Conservation (phyloP, 2,888 invertebrate genomes). For the Tipula helvola region DNA sequence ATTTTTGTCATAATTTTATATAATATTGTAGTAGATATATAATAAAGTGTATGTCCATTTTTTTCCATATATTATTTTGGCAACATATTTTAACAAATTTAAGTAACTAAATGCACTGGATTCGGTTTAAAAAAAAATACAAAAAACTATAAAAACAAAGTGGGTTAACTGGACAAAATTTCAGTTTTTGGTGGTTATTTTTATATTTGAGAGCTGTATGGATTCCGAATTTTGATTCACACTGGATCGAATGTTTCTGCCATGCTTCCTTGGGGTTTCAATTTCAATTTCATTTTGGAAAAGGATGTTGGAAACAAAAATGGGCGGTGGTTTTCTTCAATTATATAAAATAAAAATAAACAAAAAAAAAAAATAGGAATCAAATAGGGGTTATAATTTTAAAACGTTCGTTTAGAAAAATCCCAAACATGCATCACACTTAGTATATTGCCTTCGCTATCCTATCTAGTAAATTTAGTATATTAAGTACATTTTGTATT, state of each 20-base stretch:
- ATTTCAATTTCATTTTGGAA: constrained; percentile 4
- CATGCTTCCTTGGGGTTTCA: constrained; percentile 4
- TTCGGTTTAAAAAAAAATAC: neutral
- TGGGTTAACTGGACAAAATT: neutral
- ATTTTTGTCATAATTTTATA: neutral
- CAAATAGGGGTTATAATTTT: neutral
- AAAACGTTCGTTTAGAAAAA: neutral
- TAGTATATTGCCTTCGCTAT: neutral
- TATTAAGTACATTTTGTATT: neutral
- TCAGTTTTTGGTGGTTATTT: neutral
- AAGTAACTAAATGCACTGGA: neutral
- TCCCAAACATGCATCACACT: neutral
- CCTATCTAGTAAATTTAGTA: neutral
- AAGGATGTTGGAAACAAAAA: neutral
- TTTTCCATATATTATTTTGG: neutral
- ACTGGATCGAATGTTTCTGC: neutral
- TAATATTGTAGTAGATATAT: neutral
- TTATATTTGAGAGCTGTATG: neutral
- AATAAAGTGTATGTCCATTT: neutral
- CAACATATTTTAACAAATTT: neutral
- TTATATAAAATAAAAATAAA: neutral
- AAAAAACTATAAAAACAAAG: neutral
- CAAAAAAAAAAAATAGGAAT: neutral
- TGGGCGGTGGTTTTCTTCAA: neutral
- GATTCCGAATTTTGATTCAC: neutral